Evolutionary conservation across 2,113 vertebrate genomes (phyloP).

Genomic region (Malurus elegans): DNA sequence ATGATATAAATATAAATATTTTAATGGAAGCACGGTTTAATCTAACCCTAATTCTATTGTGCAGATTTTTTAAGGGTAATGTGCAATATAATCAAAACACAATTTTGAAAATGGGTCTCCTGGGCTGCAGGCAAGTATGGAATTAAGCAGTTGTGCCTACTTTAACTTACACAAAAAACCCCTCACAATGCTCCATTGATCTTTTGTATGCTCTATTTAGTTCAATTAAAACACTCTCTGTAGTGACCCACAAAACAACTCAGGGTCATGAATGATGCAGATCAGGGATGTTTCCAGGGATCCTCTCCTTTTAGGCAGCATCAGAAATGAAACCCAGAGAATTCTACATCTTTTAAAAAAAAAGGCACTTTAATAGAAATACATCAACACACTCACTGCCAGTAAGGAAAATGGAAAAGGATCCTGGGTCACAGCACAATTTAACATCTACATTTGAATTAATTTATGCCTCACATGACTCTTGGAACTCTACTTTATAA

Average conservation of each 20-base stretch:
- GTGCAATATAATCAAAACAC: background rate
- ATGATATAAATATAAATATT: background rate
- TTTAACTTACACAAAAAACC: conserved; percentile 28
- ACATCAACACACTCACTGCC: background rate
- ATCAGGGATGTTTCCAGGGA: conserved; percentile 35
- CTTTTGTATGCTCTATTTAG: conserved; percentile 74
- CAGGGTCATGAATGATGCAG: conserved; percentile 66
- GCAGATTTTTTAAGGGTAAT: background rate
- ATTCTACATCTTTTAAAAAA: background rate
- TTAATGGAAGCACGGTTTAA: background rate
- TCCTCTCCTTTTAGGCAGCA: background rate
- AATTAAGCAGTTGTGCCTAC: conserved; percentile 43
- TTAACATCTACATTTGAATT: background rate
- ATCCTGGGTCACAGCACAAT: background rate
- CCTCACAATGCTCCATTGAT: conserved; percentile 62
- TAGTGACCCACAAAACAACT: conserved; percentile 60
- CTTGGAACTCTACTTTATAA: background rate
- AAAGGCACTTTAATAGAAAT: background rate
- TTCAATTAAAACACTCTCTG: conserved; percentile 66
- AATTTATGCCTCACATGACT: background rate
- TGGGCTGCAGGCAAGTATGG: background rate
- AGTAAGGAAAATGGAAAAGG: background rate
- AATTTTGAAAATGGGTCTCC: conserved; percentile 23
- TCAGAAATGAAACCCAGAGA: conserved; percentile 38
- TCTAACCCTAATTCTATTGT: background rate